These are phyloP conservation scores for Hirtodrosophila cameraria DNA, from an alignment of 2,888 invertebrate genomes.

Conservation along the genomic window DNA sequence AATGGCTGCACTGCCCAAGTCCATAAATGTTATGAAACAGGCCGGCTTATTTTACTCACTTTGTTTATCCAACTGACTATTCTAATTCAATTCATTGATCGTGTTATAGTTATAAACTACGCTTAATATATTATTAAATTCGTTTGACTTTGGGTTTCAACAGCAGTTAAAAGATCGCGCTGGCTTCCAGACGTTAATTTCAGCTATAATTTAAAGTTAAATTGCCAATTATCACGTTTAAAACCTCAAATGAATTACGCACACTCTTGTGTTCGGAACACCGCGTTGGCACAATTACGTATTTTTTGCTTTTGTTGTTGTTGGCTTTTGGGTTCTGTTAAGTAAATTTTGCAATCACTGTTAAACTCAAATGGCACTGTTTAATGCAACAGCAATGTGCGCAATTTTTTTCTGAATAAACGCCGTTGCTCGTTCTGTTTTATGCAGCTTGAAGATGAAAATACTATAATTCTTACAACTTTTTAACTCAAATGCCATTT, in stretches of 20 bases:
- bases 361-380: no score
- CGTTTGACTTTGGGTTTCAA: conserved; percentile 10
- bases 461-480: no score
- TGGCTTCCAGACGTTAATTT: background rate
- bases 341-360: no score
- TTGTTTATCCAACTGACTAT: conserved; percentile 23
- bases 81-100: conserved; percentile 11
- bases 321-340: no score
- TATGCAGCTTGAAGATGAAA: no score
- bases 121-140: conserved; percentile 34
- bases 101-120: conserved; percentile 10
- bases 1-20: conserved; percentile 3
- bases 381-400: no score
- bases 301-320: no score
- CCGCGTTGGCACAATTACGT: no score
- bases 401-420: no score
- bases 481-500: no score
- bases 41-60: conserved; percentile 38
- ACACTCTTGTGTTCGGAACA: conserved; percentile 25
- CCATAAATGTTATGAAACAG: conserved; percentile 54
- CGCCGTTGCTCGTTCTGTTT: no score
- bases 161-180: conserved; percentile 1
- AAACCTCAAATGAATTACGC: background rate
- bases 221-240: background rate
- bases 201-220: background rate